These are phyloP conservation scores for Peucedramus taeniatus DNA, from an alignment of 2,113 vertebrate genomes.

Conservation along the genomic window DNA sequence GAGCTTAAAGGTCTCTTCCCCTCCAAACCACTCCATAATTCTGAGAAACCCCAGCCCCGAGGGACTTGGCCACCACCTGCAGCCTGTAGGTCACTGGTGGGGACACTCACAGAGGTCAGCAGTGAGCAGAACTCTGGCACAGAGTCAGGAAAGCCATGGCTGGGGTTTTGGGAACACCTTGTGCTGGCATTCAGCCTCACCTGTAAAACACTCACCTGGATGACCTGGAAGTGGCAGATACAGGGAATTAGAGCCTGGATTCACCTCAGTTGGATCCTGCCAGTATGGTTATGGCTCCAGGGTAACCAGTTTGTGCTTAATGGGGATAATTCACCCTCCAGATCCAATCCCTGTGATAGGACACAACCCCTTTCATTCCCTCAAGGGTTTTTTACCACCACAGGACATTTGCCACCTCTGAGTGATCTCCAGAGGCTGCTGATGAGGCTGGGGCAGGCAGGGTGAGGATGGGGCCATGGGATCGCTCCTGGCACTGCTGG, in stretches of 20 bases:
- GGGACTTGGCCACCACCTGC: not conserved
- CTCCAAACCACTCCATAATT: not conserved
- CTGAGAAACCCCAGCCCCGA: not conserved
- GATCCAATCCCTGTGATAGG: not conserved
- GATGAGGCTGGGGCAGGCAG: not conserved
- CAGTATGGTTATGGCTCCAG: not conserved
- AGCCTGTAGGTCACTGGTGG: not conserved
- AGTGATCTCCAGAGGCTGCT: not conserved
- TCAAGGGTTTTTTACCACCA: not conserved
- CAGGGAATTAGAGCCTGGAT: not conserved
- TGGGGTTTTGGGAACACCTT: not conserved
- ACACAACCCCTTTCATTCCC: not conserved
- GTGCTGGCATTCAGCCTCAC: not conserved
- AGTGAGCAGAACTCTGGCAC: accelerated
- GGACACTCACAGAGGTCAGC: not conserved
- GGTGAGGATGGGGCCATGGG: not conserved
- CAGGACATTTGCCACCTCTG: not conserved
- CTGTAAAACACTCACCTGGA: not conserved
- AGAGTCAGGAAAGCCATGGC: accelerated
- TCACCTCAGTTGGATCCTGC: not conserved
- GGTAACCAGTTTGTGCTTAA: not conserved
- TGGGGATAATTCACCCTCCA: not conserved
- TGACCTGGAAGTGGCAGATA: not conserved
- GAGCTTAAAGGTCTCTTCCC: not conserved
- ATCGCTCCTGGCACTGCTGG: accelerated